Evolutionary conservation across 2,888 invertebrate species (phyloP).

Genomic region (Eudasyphora cyanicolor): DNA sequence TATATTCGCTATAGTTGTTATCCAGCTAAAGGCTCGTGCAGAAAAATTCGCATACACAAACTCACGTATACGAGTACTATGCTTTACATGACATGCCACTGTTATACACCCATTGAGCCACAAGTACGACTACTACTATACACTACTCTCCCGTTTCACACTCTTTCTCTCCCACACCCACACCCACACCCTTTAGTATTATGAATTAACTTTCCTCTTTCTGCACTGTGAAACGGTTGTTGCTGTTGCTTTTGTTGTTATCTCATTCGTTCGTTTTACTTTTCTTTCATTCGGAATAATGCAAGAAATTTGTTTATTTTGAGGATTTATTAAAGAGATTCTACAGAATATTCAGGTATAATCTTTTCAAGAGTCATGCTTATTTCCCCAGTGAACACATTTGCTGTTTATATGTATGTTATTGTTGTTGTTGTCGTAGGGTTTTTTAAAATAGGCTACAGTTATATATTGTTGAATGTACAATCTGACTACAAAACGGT

Average conservation of each 20-base stretch:
- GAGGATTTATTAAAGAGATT: constrained; percentile 49
- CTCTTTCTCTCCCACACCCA: background rate
- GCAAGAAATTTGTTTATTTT: constrained; percentile 50
- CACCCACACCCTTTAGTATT: background rate
- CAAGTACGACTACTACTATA: background rate
- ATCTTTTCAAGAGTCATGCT: background rate
- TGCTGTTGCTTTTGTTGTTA: background rate
- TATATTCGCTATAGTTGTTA: background rate
- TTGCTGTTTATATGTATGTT: background rate
- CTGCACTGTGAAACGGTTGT: background rate
- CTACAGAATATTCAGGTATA: constrained; percentile 13
- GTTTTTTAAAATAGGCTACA: background rate
- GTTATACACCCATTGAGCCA: no score
- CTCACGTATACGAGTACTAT: background rate
- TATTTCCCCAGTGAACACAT: background rate
- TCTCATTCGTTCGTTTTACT: background rate
- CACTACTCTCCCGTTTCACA: no score
- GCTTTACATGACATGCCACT: constrained; percentile 24
- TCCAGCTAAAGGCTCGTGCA: background rate
- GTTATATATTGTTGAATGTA: background rate
- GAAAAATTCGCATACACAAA: background rate
- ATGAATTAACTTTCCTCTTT: constrained; percentile 3
- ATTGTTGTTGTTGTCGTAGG: no score
- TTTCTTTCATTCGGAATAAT: constrained; percentile 15
- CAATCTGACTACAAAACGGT: background rate